Evolutionary conservation across 1,140 invertebrate genomes (phyloP), one percentile per base, ranked within the genome.

Genomic region (Rhysida immarginata): DNA sequence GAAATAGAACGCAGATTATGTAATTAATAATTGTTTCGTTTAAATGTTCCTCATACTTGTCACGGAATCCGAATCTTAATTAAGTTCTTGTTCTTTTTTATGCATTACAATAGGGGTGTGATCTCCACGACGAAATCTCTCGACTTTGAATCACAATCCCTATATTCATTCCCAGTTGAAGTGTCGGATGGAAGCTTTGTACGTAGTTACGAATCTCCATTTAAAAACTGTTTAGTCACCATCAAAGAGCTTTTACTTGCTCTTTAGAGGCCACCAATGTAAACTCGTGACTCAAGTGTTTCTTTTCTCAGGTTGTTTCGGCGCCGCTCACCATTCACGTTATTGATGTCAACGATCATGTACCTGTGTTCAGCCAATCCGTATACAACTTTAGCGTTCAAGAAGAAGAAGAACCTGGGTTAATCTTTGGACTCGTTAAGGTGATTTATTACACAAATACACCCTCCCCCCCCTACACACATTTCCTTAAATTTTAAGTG

Each of bases 381-480:
- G 62, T 62, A 0, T 72, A 72, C 57, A 80, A 84, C 58, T 83
- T 90, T 57, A 74, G 78, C 27, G 75, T 86, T 0, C 77, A 76
- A 45, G 80, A 79, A 16, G 80, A 85, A 55, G 77, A 78, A 1
- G 75, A 78, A 56, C 65, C 79, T 24, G 81, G 81, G 3, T 78
- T 80, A 23, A 72, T 81, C 13, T 78, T 93, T 23, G 84, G 85
- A 0, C 79, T 79, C 54, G 69, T 76, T 53, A 65, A 26, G 45
- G 55, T 43, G n/a, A 60, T 23, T 8, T n/a, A n/a, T n/a, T n/a
- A n/a, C n/a, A n/a, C n/a, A n/a, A n/a, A n/a, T n/a, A n/a, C n/a
- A n/a, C n/a, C n/a, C n/a, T n/a, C n/a, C n/a, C n/a, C n/a, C n/a
- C n/a, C n/a, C n/a, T n/a, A n/a, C n/a, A n/a, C n/a, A n/a, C n/a